Evolutionary conservation across 1,140 invertebrate genomes (phyloP).

Genomic region (Papilio machaon): DNA sequence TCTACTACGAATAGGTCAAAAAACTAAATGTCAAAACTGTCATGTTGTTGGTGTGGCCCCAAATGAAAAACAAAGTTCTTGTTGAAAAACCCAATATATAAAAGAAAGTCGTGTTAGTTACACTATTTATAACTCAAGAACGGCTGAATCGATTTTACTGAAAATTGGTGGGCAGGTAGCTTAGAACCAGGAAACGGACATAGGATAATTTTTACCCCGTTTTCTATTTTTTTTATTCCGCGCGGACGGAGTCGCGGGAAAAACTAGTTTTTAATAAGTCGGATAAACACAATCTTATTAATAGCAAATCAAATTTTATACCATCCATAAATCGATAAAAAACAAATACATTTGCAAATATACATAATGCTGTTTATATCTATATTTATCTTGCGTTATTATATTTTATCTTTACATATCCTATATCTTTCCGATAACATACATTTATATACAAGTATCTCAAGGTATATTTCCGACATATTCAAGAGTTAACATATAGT

Average conservation of each 20-base stretch:
- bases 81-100: no score
- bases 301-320: not conserved
- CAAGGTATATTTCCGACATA: conserved; percentile 9
- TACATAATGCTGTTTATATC: not conserved
- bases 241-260: not conserved
- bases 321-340: not conserved
- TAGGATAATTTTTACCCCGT: no score
- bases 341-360: not conserved
- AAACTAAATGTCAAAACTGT: no score
- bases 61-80: no score
- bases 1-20: no score
- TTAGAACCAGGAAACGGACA: no score
- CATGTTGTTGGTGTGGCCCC: no score
- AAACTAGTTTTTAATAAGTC: not conserved
- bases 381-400: not conserved
- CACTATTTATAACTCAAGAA: no score
- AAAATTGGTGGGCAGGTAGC: no score
- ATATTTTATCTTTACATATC: not conserved
- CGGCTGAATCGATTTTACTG: no score
- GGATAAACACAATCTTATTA: not conserved
- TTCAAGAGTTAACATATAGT: conserved; percentile 11
- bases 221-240: no score
- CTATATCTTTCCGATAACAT: not conserved
- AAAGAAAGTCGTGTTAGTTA: no score
- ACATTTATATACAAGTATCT: not conserved